These are phyloP conservation scores for Apolygus lucorum DNA, from an alignment of 1,140 invertebrate genomes.

Conservation along the genomic window DNA sequence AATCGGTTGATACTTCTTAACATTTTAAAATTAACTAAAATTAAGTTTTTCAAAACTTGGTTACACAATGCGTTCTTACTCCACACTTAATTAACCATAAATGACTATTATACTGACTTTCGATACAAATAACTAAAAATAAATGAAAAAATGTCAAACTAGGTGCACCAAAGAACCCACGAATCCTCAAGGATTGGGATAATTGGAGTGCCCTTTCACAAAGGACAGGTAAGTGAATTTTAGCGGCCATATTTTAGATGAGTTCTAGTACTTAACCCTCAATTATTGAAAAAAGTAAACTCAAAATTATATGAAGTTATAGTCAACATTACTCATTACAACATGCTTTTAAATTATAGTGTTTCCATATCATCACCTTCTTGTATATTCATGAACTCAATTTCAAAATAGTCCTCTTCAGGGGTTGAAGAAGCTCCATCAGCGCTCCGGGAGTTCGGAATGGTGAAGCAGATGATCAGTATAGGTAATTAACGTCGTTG, in stretches of 20 bases:
- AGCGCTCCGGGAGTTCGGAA: constrained; percentile 18
- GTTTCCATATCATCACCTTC: neutral
- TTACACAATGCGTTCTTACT: neutral
- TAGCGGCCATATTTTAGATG: neutral
- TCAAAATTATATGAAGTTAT: neutral
- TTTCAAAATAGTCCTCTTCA: constrained; percentile 11
- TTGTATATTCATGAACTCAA: too few relatives aligned
- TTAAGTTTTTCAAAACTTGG: neutral
- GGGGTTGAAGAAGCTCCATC: constrained; percentile 25
- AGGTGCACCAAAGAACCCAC: neutral
- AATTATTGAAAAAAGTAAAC: neutral
- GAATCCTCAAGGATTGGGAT: constrained; percentile 24
- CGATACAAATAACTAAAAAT: too few relatives aligned
- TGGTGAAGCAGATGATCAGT: constrained; percentile 24
- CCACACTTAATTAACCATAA: too few relatives aligned
- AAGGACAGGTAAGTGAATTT: constrained; percentile 25
- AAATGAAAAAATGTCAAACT: neutral
- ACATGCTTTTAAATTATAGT: neutral
- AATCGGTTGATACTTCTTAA: neutral
- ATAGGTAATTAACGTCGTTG: constrained; percentile 21
- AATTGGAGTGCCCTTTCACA: constrained; percentile 28
- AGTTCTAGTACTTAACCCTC: neutral
- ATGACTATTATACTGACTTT: too few relatives aligned
- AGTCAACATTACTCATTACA: neutral
- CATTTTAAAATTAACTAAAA: neutral